Evolutionary conservation across 2,888 invertebrate species (phyloP).

Genomic region (Ormyrus nitidulus): DNA sequence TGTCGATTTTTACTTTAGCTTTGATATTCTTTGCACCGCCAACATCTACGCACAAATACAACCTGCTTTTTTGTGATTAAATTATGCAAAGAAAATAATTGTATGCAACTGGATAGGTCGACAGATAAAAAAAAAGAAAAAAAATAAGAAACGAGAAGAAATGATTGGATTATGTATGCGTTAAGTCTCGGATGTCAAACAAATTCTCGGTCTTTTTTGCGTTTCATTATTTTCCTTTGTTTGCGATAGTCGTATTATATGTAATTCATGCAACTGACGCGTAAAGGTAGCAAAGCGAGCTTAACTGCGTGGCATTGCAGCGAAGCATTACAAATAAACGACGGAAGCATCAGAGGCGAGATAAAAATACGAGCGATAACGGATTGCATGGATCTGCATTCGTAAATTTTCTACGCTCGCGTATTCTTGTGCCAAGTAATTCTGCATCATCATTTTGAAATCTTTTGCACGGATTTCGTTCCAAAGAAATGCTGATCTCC

Average conservation of each 20-base stretch:
- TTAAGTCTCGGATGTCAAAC: conserved; percentile 38
- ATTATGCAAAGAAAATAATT: no score
- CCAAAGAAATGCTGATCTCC: no score
- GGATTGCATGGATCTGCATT: conserved; percentile 42
- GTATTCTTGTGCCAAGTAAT: not conserved
- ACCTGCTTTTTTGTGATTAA: no score
- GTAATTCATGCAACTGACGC: conserved; percentile 49
- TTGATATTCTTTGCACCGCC: no score
- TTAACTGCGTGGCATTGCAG: conserved; percentile 34
- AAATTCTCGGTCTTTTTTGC: conserved; percentile 51
- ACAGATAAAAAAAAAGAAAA: not conserved
- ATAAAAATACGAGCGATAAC: conserved; percentile 50
- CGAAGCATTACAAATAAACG: conserved; percentile 44
- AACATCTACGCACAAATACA: no score
- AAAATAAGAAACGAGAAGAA: not conserved
- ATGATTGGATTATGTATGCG: conserved; percentile 9
- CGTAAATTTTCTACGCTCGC: conserved; percentile 39
- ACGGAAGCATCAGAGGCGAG: conserved; percentile 49
- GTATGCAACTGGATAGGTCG: not conserved
- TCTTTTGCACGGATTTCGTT: no score
- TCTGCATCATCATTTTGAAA: no score
- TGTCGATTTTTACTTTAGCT: no score
- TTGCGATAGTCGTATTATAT: conserved; percentile 42
- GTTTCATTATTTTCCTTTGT: not conserved
- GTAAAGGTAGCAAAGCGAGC: conserved; percentile 51